A percentile compares a stretch with the other conserved stretches of the same genome.
phyloP scores from a whole-genome alignment of 2,797 vertebrate species.

The Micropoecilia bifurca region DNA sequence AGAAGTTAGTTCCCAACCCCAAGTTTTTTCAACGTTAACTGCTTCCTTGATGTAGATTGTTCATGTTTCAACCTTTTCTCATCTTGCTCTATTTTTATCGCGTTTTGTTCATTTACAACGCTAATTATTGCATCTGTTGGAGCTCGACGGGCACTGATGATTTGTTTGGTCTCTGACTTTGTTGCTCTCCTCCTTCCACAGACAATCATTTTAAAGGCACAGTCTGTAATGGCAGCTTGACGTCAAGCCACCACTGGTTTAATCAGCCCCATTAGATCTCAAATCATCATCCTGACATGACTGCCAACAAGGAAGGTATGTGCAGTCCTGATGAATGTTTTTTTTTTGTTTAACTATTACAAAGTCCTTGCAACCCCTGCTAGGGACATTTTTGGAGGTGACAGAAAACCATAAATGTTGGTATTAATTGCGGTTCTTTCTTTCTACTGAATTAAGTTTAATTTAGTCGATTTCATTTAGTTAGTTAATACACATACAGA shows the following conservation, averaged over 20 bases:
- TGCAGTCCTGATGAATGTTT: not conserved
- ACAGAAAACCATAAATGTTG: no score
- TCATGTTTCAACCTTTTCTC: not conserved
- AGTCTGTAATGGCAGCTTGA: slow-evolving; percentile 6
- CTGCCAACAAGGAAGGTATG: not conserved
- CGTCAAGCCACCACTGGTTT: slow-evolving; percentile 9
- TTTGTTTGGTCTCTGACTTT: slow-evolving; percentile 3
- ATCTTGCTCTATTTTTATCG: not conserved
- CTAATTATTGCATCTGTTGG: not conserved
- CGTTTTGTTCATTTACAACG: not conserved
- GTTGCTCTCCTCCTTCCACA: slow-evolving; percentile 10
- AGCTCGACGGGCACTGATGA: not conserved
- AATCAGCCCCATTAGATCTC: slow-evolving; percentile 18
- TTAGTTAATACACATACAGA: no score
- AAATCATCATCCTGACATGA: not conserved
- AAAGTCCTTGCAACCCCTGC: not conserved
- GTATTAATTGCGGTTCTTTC: not conserved
- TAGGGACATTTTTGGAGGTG: not conserved
- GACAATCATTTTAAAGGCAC: slow-evolving; percentile 21
- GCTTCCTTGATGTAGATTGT: not conserved
- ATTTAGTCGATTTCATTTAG: no score
- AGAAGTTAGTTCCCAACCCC: no score
- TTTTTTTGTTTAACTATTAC: not conserved
- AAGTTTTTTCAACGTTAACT: not conserved
- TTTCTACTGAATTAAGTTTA: no score